phyloP scores from a whole-genome alignment of 1,140 invertebrate genomes.

The Papilio polytes region DNA sequence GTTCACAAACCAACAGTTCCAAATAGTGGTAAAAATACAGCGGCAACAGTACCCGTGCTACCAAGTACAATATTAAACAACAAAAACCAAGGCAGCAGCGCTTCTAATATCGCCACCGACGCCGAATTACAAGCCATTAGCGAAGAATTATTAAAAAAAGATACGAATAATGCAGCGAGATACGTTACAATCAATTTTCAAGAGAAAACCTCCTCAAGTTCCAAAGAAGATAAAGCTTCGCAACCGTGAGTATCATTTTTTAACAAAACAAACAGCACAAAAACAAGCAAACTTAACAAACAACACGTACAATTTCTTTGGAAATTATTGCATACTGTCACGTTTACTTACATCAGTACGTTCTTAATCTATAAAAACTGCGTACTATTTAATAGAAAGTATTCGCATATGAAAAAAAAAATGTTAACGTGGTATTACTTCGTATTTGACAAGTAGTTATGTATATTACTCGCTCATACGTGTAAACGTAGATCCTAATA shows the following conservation, averaged over 20 bases:
- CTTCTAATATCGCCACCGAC: conserved; percentile 71
- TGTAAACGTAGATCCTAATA: too few species aligned
- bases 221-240: conserved; percentile 88
- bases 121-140: conserved; percentile 87
- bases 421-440: too few species aligned
- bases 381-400: too few species aligned
- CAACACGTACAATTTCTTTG: too few species aligned
- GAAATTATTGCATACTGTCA: too few species aligned
- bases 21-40: conserved; percentile 45
- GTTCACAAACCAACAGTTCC: conserved; percentile 42
- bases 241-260: conserved; percentile 85
- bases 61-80: conserved; percentile 73
- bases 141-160: conserved; percentile 89
- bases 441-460: too few species aligned
- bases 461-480: too few species aligned
- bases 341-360: too few species aligned
- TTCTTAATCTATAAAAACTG: too few species aligned
- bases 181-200: conserved; percentile 89
- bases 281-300: too few species aligned
- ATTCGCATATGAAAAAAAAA: too few species aligned
- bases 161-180: conserved; percentile 88
- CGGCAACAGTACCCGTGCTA: conserved; percentile 64
- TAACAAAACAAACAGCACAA: too few species aligned
- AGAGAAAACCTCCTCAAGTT: conserved; percentile 87
- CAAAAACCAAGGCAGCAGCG: conserved; percentile 50